phyloP scores from a whole-genome alignment of 64 coral and sea anemone genomes.

The Montipora foliosa region DNA sequence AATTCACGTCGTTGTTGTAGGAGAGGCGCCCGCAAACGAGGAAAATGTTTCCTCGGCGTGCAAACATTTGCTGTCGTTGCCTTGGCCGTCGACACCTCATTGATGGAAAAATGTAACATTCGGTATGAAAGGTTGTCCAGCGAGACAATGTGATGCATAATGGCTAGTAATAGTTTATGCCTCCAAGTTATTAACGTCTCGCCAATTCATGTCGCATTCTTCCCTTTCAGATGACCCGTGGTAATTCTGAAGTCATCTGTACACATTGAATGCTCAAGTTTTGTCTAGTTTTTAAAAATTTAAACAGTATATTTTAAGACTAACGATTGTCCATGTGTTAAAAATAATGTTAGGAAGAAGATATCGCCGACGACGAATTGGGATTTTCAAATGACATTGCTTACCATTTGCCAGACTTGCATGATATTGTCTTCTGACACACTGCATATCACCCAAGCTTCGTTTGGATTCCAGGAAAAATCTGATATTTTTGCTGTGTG shows the following conservation, averaged over 20 bases:
- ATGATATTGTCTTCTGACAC: slow-evolving; percentile 99
- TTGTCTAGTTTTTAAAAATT: too few relatives aligned
- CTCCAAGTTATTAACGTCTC: background rate
- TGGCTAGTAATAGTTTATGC: background rate
- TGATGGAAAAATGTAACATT: background rate
- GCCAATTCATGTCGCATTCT: slow-evolving; percentile 30
- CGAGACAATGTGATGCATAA: background rate
- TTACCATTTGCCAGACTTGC: slow-evolving; percentile 99
- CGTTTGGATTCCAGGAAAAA: slow-evolving; percentile 99
- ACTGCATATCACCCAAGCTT: slow-evolving; percentile 98
- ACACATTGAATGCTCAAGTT: slow-evolving; percentile 2
- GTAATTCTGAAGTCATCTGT: slow-evolving; percentile 27
- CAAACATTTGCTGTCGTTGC: too few relatives aligned
- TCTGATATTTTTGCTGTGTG: slow-evolving; percentile 99
- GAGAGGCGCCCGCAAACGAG: too few relatives aligned
- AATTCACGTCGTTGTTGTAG: too few relatives aligned
- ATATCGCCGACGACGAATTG: too few relatives aligned
- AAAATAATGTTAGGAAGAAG: too few relatives aligned
- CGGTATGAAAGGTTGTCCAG: background rate
- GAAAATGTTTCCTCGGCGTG: too few relatives aligned
- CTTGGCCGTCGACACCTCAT: too few relatives aligned
- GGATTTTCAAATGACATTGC: background rate
- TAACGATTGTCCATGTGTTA: too few relatives aligned
- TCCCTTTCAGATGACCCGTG: slow-evolving; percentile 21
- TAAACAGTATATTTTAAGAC: too few relatives aligned